These are phyloP conservation scores for Homarus gammarus DNA, from an alignment of 2,888 invertebrate species.

Conservation along the genomic window DNA sequence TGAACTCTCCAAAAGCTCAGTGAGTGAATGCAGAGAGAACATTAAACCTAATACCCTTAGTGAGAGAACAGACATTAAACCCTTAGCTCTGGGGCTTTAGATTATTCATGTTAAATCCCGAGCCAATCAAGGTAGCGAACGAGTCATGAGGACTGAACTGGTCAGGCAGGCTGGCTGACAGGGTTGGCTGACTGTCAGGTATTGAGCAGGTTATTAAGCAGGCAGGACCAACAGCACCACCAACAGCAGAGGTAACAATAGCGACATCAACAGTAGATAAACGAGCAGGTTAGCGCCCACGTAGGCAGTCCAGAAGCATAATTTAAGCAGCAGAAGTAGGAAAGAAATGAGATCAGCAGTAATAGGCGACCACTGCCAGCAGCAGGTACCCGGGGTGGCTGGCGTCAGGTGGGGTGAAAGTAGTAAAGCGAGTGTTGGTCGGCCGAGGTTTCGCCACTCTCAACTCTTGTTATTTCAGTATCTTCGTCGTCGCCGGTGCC, in stretches of 20 bases:
- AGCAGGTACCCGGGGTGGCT: neutral
- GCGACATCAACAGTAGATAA: neutral
- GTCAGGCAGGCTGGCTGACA: slow-evolving; percentile 16
- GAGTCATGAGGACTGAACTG: neutral
- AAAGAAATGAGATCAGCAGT: neutral
- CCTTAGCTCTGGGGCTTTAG: no score
- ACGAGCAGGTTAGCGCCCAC: neutral
- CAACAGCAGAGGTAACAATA: neutral
- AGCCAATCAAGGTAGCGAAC: no score
- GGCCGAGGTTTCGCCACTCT: neutral
- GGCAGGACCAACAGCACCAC: slow-evolving; percentile 30
- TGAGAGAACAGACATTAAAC: no score
- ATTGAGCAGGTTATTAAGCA: neutral
- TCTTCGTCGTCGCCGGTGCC: neutral
- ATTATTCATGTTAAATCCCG: no score
- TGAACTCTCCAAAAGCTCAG: no score
- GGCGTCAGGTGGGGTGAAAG: neutral
- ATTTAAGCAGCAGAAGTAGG: slow-evolving; percentile 7
- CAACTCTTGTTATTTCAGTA: neutral
- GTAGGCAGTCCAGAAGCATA: neutral
- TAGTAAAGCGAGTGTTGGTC: neutral
- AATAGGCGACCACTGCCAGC: neutral
- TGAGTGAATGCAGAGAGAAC: no score
- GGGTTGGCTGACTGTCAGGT: neutral
- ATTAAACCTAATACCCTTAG: no score